Base-by-base conservation (phyloP, 2,888 invertebrate species). In the Lacanobia wlatinum region DNA sequence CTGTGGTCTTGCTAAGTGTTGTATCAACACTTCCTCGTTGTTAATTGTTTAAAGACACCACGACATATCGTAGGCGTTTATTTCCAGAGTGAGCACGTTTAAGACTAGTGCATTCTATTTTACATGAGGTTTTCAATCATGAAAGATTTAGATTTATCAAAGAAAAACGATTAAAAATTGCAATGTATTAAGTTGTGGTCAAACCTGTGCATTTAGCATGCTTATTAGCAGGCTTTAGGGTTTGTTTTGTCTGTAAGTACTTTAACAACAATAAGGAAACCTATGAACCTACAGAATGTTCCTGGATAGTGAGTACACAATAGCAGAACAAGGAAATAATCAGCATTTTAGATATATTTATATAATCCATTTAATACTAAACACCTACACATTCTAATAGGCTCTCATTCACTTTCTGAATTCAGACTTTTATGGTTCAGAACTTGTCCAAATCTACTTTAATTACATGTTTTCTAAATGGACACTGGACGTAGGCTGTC, bases 261-360 rank as follows among this genome's bases (percentile, higher is more conserved):
- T n/a, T n/a, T n/a, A n/a, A n/a, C n/a, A n/a, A n/a, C 12, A 52
- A 21, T 5, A 2, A 23, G 34, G 34, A 34, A 34, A 34, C 28
- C 28, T 28, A 28, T 28, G 28, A 28, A 28, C 28, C 28, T 28
- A 3, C 28, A 28, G 28, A 28, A 28, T 1, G 6, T 38, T 38
- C n/a, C 12, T 40, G 8, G 7, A 2, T 21, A 9, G 16, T n/a
- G 7, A 9, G 2, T 23, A 70, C 10, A 18, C 5, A 59, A 23
- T 40, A 46, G 5, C 18, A 50, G 2, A 48, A 52, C 28, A 71
- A 60, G 60, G 73, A 76, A 76, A 74, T 76, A 69, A 59, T 28
- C 52, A 69, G 73, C 77, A 74, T 76, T 73, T 46, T 59, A 40
- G 9, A 1, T 4, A 43, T 46, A n/a, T 14, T 64, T n/a, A 65